Evolutionary conservation across 2,888 invertebrate species (phyloP), one percentile per base, ranked within the genome.

Genomic region (Drosophila niveifrons): DNA sequence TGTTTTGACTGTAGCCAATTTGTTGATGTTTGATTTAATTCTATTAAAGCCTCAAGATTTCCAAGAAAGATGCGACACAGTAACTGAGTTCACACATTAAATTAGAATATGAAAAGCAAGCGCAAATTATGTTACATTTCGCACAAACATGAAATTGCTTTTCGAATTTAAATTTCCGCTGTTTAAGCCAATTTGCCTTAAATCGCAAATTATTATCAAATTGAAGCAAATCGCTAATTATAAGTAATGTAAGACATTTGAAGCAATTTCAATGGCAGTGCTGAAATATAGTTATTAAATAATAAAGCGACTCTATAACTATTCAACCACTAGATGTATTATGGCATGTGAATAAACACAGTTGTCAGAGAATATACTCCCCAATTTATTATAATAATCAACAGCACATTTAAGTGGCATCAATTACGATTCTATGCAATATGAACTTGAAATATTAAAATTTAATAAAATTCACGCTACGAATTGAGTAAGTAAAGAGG

Each of bases 1-100:
- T 47, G 41, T 36, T 64, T 65, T 62, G 64, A 53, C 55, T 68
- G 34, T 41, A 69, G 62, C 69, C 77, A 68, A 79, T 79, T 74
- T 88, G 77, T 86, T 88, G 71, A 74, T 83, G 64, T 82, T 86
- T 80, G 74, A 83, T 80, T 77, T 57, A 68, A 82, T 74, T 88
- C 63, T 59, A 55, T 70, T 76, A 55, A 70, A 80, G 66, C 66
- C 58, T 55, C 64, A 59, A 66, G 66, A 75, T 66, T 66, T 82
- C 68, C 81, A 67, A 79, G 67, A 68, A 75, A 78, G 74, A 68
- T 67, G 73, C 66, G 70, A 48, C 47, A 46, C 51, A 23, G 23
- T 44, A 47, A 66, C 44, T 64, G 56, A 34, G 48, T 50, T 50
- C 18, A 13, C 13, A 62, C 68, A 59, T 67, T 73, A 55, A 74